phyloP scores from a whole-genome alignment of 2,797 vertebrate species.

The Hylomyscus alleni region DNA sequence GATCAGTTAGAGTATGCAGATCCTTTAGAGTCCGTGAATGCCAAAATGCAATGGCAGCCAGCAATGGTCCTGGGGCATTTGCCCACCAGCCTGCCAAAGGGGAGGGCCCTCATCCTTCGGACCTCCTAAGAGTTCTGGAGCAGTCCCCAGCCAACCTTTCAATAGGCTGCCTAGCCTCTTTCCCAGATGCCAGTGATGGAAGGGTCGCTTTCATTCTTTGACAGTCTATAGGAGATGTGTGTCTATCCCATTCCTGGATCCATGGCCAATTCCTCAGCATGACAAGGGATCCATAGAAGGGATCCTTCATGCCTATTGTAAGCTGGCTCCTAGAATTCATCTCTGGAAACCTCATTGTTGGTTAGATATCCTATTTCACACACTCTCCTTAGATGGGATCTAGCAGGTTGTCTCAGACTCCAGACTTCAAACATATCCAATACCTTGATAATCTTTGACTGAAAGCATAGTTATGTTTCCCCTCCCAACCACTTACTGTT shows the following conservation, averaged over 20 bases:
- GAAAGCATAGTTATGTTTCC: neutral
- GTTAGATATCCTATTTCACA: neutral
- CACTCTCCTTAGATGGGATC: neutral
- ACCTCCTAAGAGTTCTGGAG: neutral
- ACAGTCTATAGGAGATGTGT: neutral
- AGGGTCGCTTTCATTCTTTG: neutral
- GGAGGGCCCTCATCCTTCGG: neutral
- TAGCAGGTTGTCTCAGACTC: neutral
- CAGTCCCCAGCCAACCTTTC: constrained; percentile 5
- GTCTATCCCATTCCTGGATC: neutral
- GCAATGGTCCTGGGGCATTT: constrained; percentile 82
- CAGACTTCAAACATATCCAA: neutral
- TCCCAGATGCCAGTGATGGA: neutral
- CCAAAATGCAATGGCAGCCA: constrained; percentile 90
- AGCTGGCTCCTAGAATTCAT: neutral
- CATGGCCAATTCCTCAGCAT: neutral
- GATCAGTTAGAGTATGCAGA: constrained; percentile 92
- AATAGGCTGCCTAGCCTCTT: neutral
- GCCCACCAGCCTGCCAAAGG: neutral
- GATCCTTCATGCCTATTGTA: neutral
- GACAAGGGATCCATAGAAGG: neutral
- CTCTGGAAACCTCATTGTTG: neutral
- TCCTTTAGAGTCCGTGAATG: constrained; percentile 88
- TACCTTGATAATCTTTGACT: neutral
- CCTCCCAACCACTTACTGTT: neutral